Base-by-base conservation (phyloP, 2,888 invertebrate genomes). In the Pogonocherus hispidulus region DNA sequence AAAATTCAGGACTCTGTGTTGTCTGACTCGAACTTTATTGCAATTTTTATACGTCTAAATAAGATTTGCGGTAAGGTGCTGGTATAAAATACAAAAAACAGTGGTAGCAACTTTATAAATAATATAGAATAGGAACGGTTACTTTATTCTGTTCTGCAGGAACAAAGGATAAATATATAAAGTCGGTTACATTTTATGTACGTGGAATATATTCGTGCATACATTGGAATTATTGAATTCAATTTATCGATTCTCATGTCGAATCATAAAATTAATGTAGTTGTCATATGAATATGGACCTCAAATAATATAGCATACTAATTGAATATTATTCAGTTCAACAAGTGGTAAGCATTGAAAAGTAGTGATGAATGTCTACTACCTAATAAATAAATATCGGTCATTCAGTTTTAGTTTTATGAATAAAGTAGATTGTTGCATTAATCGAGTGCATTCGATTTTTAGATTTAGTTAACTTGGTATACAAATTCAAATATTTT, bases 1-100 rank as follows among this genome's bases (percentile, higher is more conserved):
- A 69, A 69, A 67, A 72, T 72, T 72, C 67, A 72, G 47, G 59
- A 41, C 46, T 46, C 52, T 52, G 66, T 66, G 54, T 54, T 66
- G 35, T 44, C 52, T 37, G 63, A n/a, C 46, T 60, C 35, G 59
- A 49, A 63, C 49, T 55, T 46, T 51, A 16, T 18, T 69, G 52
- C 63, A 63, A 66, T 47, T 66, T 69, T 66, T 46, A 66, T 66
- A 37, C 37, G 49, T 44, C 41, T 54, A 60, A 68, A 68, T 55
- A 64, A 69, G 62, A 64, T 47, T 46, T 59, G 47, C 35, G 19
- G 19, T 20, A 23, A 47, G 20, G 32, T 11, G 35, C 9, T 27
- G n/a, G 59, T 19, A 8, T 27, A 44, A 44, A 22, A 44, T 44
- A 16, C 44, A 27, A 11, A 18, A 14, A 18, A 18, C 22, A 32